These are phyloP conservation scores for Rhodeus uyekii DNA, from an alignment of 2,797 vertebrate genomes.

Conservation along the genomic window DNA sequence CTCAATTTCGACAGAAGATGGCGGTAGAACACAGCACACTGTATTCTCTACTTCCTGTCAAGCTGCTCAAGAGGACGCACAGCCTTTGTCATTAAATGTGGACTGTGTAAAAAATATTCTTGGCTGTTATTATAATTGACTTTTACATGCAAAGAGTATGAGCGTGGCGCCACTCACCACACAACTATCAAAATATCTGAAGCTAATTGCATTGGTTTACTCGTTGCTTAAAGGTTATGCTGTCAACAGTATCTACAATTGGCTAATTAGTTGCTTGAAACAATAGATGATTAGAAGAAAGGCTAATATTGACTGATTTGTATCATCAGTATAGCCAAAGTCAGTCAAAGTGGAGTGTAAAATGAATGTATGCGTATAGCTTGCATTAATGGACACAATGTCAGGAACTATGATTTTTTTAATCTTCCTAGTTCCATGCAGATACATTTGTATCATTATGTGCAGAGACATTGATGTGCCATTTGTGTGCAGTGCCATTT, in stretches of 20 bases:
- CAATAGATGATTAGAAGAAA: background rate
- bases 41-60: background rate
- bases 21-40: background rate
- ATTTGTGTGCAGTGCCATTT: background rate
- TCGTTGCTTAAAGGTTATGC: background rate
- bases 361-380: background rate
- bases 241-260: background rate
- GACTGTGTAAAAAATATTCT: background rate
- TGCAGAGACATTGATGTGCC: background rate
- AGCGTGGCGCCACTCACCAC: background rate
- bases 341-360: background rate
- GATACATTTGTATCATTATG: background rate
- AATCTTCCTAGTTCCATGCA: background rate
- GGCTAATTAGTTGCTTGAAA: constrained; percentile 1
- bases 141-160: background rate
- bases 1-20: constrained; percentile 2
- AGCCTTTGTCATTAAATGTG: background rate
- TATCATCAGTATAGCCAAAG: background rate
- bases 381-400: background rate
- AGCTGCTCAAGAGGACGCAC: background rate
- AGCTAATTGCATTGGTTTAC: background rate
- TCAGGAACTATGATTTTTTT: background rate
- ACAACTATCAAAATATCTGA: background rate
- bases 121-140: background rate
- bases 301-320: background rate